Base-by-base conservation (phyloP, 2,888 invertebrate species). In the Sesia bembeciformis region DNA sequence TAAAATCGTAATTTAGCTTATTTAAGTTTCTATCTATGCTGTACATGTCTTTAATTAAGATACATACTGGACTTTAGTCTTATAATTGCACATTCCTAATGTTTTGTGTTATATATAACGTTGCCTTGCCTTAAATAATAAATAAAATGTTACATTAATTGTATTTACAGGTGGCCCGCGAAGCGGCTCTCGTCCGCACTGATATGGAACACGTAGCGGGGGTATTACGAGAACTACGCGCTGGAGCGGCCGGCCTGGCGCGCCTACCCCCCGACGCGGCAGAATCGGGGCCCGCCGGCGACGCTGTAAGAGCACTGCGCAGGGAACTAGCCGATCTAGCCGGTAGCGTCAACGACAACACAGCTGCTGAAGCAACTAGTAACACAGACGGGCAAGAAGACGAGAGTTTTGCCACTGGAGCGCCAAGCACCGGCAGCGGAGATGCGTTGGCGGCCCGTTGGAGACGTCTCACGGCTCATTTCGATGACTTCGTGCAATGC, bases 401-500 rank as follows among this genome's bases (percentile, higher is more conserved):
- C 66, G 84, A 84, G 70, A 79, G 78, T 58, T 84, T 84, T 69
- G 81, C 78, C 40, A 65, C 67, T 1, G 67, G 64, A 52, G 64
- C 67, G 40, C 65, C 61, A 8, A 60, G 60, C 60, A 60, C 62
- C 41, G 53, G 65, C 23, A 62, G 59, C 51, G 77, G 68, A 3
- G 82, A 84, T 66, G 91, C 93, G 0, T 80, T 96, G 40, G 93
- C 94, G 0, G 88, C 93, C 39, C 85, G 96, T 40, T 91, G 95
- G 72, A 90, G 94, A 56, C 89, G 96, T 8, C 94, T 97, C 91
- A 93, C 94, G 66, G 93, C 94, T 4, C 96, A 97, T 84, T 97
- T 97, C 78, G 96, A 96, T 58, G 97, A 97, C 79, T 94, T 97
- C 73, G 95, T 96, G 51, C 92, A 95, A 75, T 95, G 96, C 64